Base-by-base conservation (phyloP, 1,140 invertebrate genomes). In the Euura lappo region DNA sequence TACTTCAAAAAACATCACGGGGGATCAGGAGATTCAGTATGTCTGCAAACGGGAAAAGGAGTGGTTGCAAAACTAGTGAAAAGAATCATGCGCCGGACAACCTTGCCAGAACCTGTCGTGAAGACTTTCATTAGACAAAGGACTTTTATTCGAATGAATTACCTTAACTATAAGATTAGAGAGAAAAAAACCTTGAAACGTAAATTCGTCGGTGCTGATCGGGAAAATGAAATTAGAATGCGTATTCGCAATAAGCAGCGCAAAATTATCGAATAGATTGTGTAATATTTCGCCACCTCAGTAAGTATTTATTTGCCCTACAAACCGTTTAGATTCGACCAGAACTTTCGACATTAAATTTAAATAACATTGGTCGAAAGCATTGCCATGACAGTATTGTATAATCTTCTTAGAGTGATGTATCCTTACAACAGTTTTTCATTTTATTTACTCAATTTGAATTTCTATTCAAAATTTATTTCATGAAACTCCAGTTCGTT, bases 221-320 rank as follows among this genome's bases (percentile, higher is more conserved):
- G 47, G 7, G 47, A 51, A n/a, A 51, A n/a, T 51, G 47, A 51
- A 51, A 51, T 51, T 8, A 2, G 47, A 51, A 51, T 51, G 47
- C 47, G 47, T 51, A 51, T 51, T 51, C 47, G 47, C n/a, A 51
- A 51, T 51, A 51, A 51, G 11, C 47, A 51, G 47, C 47, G 2
- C 47, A 51, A 51, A 2, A 51, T 51, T 51, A 51, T 51, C n/a
- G 47, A 51, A 51, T 51, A 51, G 47, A 51, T 51, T 51, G 47
- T 51, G 47, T 2, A 51, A n/a, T 51, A 51, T 28, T 28, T 28
- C 28, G 28, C 77, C 79, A 28, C 28, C 28, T 28, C 28, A 28
- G 28, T 28, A 28, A 28, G 28, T 28, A 28, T 28, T 28, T 28
- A 28, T 28, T 28, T 28, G 28, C 28, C 28, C 28, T 28, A 28